Conservation (phyloP, 2,797 vertebrate species). For the Petrocephalus sullivani region DNA sequence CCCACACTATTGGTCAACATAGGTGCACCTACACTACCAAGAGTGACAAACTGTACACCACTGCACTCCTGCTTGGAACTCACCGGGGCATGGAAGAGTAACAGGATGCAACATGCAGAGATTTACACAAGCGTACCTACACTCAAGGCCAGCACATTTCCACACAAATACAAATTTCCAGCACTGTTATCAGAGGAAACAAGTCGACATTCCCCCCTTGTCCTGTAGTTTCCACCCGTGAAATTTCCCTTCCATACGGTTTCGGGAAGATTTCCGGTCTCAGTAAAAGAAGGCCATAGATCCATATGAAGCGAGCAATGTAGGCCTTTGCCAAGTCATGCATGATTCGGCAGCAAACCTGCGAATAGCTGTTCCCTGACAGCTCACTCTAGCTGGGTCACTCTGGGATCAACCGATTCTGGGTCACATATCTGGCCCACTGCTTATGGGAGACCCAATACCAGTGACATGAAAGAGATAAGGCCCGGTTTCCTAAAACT, state of each 20-base stretch:
- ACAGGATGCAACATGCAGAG: background rate
- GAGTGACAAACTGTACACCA: background rate
- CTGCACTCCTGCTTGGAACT: background rate
- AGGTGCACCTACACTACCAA: background rate
- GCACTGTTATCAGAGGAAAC: background rate
- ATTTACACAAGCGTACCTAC: background rate
- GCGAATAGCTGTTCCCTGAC: background rate
- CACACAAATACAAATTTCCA: background rate
- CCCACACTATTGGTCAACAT: background rate
- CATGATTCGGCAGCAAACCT: background rate
- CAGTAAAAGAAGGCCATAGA: background rate
- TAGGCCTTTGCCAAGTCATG: background rate
- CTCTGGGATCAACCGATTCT: background rate
- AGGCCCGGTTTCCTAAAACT: background rate
- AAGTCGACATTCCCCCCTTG: background rate
- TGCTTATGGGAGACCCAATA: background rate
- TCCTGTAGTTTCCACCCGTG: background rate
- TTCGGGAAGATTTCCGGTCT: background rate
- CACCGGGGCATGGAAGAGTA: background rate
- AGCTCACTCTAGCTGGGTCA: constrained; percentile 1
- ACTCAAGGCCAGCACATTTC: background rate
- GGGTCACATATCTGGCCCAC: background rate
- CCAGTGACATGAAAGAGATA: background rate
- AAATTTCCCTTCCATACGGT: background rate
- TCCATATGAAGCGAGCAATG: background rate